Conservation (phyloP, 2,113 vertebrate species). For the Channa argus region DNA sequence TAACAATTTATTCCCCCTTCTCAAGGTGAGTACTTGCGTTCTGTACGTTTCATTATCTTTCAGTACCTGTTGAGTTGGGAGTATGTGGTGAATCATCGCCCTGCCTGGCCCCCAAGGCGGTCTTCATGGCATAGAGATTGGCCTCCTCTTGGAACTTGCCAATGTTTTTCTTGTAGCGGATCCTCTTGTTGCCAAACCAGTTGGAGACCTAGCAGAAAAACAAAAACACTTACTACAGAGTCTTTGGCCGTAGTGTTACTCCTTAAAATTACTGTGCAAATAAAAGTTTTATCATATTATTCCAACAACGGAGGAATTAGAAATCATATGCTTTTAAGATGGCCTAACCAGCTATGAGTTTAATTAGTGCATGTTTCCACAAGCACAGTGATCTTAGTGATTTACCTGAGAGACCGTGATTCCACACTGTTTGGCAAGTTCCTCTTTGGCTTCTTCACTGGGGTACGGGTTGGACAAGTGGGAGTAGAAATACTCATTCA, state of each 20-base stretch:
- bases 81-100: conserved; percentile 90
- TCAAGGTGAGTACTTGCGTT: not conserved
- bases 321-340: too few species aligned
- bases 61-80: conserved; percentile 87
- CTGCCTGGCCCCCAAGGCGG: conserved; percentile 87
- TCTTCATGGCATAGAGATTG: conserved; percentile 94
- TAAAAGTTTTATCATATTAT: too few species aligned
- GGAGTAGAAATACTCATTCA: conserved; percentile 95
- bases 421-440: conserved; percentile 90
- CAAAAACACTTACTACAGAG: not conserved
- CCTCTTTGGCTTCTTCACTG: conserved; percentile 94
- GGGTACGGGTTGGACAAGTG: conserved; percentile 94
- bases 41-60: not conserved
- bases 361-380: not conserved
- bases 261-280: not conserved
- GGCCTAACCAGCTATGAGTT: too few species aligned
- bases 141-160: conserved; percentile 95
- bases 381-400: not conserved
- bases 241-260: not conserved
- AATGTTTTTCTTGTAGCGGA: conserved; percentile 95
- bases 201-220: conserved; percentile 87
- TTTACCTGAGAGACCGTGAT: conserved; percentile 93
- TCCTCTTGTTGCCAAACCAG: conserved; percentile 96
- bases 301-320: too few species aligned
- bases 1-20: not conserved